Evolutionary conservation across 2,888 invertebrate genomes (phyloP), one percentile per base, ranked within the genome.

Genomic region (Sylvicola fuscatus): DNA sequence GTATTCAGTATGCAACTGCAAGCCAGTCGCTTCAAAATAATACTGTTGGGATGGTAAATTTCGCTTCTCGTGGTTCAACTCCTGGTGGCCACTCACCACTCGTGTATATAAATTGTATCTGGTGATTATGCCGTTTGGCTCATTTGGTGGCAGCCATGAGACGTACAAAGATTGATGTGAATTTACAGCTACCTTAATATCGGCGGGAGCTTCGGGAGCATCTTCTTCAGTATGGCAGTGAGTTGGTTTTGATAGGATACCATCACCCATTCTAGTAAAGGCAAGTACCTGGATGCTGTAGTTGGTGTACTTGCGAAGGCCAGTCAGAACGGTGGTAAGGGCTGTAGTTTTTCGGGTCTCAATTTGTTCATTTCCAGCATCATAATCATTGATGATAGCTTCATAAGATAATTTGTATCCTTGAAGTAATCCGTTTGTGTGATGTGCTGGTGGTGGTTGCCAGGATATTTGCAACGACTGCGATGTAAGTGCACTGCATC

Each of bases 261-360:
- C 82, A 49, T 81, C 80, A 1, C 83, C 83, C 46, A 78, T 72
- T 49, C 78, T 66, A 0, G 82, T 83, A 52, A 68, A 79, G 1
- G 82, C 80, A 47, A 80, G 51, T 8, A 83, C 77, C 58, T 80
- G 78, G 40, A 83, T 65, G 49, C 79, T 81, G 55, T 83, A 83
- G 56, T 83, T 84, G 26, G 81, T 75, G 53, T 67, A 82, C 49
- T 75, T 78, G 47, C 73, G 66, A 40, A 84, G 60, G 3, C 72
- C 71, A 1, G 72, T 71, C 17, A 82, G 60, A 35, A 78, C 74
- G 2, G 72, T 70, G 27, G 73, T 75, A 38, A 75, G 55, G 1
- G 73, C 72, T 14, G 72, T 72, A 1, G 77, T 77, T 52, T 75
- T 74, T 16, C 73, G 62, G 2, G 65, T 65, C 45, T 68, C 67